These are phyloP conservation scores for Tyto alba DNA, from an alignment of 2,113 vertebrate genomes.

Conservation along the genomic window DNA sequence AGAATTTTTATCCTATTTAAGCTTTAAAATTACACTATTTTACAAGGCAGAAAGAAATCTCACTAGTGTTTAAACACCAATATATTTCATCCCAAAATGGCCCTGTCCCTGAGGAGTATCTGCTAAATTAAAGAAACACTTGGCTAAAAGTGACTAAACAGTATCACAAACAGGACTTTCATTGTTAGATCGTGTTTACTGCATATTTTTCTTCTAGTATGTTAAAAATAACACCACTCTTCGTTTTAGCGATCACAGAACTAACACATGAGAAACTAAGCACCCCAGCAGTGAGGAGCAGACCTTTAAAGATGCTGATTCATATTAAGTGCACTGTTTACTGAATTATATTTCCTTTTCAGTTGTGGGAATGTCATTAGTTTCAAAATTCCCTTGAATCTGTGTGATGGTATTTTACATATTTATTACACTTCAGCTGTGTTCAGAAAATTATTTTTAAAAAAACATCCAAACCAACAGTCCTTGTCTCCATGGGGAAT, in stretches of 20 bases:
- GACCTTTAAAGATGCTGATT: not conserved
- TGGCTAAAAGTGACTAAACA: not conserved
- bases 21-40: not conserved
- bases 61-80: not conserved
- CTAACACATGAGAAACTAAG: not conserved
- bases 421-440: not conserved
- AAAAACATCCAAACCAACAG: not conserved
- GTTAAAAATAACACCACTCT: not conserved
- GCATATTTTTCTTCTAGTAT: not conserved
- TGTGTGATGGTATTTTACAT: not conserved
- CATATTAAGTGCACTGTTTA: not conserved
- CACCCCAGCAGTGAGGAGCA: not conserved
- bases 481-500: not conserved
- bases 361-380: not conserved
- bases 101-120: not conserved
- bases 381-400: not conserved
- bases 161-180: not conserved
- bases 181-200: not conserved
- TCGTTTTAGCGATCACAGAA: not conserved
- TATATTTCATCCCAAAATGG: not conserved
- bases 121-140: not conserved
- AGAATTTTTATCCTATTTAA: not conserved
- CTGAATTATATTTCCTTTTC: not conserved
- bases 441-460: not conserved
- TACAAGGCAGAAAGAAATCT: not conserved